phyloP scores from a whole-genome alignment of 2,888 invertebrate species.

The Caenorhabditis sp. region DNA sequence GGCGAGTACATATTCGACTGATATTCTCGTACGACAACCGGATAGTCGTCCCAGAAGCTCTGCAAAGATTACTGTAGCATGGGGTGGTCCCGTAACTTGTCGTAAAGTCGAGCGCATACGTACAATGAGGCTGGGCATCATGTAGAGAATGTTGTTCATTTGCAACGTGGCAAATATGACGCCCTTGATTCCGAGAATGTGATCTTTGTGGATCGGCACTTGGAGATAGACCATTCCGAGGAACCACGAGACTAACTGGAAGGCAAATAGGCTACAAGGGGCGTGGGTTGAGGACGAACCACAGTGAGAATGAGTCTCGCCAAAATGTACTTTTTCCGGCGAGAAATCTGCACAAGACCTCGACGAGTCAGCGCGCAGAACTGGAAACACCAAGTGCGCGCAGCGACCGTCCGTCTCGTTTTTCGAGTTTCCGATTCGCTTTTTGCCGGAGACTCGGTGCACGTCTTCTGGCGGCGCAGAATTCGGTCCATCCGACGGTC shows the following conservation, averaged over 20 bases:
- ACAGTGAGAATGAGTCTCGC: constrained; percentile 24
- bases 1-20: constrained; percentile 91
- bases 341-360: constrained; percentile 17
- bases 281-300: not conserved
- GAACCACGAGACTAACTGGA: constrained; percentile 82
- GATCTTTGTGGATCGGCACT: constrained; percentile 88
- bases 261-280: not conserved
- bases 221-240: constrained; percentile 90
- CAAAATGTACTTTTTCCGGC: constrained; percentile 24
- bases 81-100: too few relatives aligned
- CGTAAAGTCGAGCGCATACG: constrained; percentile 80
- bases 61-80: not conserved
- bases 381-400: constrained; percentile 28
- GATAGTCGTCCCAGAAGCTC: constrained; percentile 89
- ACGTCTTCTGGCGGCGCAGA: not conserved
- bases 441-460: not conserved
- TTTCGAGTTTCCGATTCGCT: not conserved
- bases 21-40: constrained; percentile 91
- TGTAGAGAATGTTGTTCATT: constrained; percentile 93
- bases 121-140: constrained; percentile 92
- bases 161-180: constrained; percentile 90
- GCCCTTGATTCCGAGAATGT: constrained; percentile 93
- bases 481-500: constrained; percentile 5
- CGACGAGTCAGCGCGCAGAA: constrained; percentile 7
- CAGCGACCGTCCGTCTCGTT: not conserved